These are phyloP conservation scores for Ptyas mucosa DNA, from an alignment of 2,113 vertebrate species.

Conservation along the genomic window DNA sequence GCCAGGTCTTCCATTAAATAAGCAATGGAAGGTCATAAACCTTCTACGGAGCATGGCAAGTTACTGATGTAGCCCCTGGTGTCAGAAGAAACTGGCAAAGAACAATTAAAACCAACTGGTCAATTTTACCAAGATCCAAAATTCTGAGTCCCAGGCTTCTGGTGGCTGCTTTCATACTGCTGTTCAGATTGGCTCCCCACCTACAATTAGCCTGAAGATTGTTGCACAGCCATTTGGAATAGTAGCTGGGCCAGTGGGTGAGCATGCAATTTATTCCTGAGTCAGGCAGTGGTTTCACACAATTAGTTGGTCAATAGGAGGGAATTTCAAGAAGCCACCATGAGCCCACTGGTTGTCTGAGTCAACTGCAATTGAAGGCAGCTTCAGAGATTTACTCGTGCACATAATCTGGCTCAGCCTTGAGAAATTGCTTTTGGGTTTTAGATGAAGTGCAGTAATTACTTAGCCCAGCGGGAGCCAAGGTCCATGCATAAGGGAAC, in stretches of 20 bases:
- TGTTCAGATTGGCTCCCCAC: neutral
- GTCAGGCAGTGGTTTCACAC: too few relatives aligned
- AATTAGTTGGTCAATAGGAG: neutral
- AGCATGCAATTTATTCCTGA: neutral
- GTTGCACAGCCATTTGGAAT: neutral
- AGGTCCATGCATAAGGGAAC: constrained; percentile 19
- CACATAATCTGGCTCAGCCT: neutral
- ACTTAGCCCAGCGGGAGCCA: neutral
- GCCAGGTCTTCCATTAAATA: neutral
- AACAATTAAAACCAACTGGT: neutral
- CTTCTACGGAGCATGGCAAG: neutral
- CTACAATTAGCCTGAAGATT: neutral
- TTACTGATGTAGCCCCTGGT: neutral
- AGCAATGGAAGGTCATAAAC: neutral
- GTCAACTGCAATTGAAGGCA: constrained; percentile 14
- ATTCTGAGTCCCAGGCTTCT: neutral
- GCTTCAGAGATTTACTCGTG: neutral
- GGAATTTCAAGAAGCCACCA: neutral
- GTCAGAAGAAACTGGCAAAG: neutral
- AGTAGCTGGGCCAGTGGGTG: neutral
- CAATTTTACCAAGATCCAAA: neutral
- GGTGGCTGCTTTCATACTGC: neutral
- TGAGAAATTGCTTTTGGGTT: constrained; percentile 11
- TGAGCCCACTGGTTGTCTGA: neutral
- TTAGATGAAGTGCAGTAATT: constrained; percentile 22